Percentiles rank a stretch among this genome's conserved stretches.
Conservation (phyloP, 1,140 invertebrate species). For the Thalassaphorura encarpata region DNA sequence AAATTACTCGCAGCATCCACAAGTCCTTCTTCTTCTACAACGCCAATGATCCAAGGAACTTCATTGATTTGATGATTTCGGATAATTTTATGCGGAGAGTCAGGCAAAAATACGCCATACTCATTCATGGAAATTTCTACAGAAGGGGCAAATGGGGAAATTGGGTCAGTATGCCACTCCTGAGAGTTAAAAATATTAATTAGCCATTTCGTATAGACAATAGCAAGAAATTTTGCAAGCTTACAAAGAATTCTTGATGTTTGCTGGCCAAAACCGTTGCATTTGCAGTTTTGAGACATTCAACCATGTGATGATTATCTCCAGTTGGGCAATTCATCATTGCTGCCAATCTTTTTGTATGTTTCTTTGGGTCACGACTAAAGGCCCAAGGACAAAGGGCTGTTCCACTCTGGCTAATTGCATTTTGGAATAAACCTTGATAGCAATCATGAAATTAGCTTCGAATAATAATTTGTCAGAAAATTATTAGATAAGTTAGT, state of each 20-base stretch:
- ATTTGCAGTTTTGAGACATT: slow-evolving; percentile 55
- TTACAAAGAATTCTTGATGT: slow-evolving; percentile 42
- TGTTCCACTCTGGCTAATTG: slow-evolving; percentile 67
- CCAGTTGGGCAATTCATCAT: slow-evolving; percentile 56
- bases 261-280: slow-evolving; percentile 44
- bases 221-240: slow-evolving; percentile 2
- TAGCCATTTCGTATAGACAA: too few relatives aligned
- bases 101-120: slow-evolving; percentile 45
- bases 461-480: not conserved
- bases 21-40: slow-evolving; percentile 18
- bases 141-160: slow-evolving; percentile 51
- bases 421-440: slow-evolving; percentile 52
- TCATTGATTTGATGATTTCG: slow-evolving; percentile 4
- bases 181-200: slow-evolving; percentile 29
- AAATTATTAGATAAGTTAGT: not conserved
- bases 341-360: slow-evolving; percentile 52
- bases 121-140: slow-evolving; percentile 41
- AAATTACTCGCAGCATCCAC: not conserved
- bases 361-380: slow-evolving; percentile 51
- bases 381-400: slow-evolving; percentile 59
- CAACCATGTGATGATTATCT: slow-evolving; percentile 48
- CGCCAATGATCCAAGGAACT: slow-evolving; percentile 28
- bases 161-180: slow-evolving; percentile 48
- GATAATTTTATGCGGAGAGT: slow-evolving; percentile 40
- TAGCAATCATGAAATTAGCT: not conserved